Conservation (phyloP, 2,797 vertebrate species). For the Remorina albescens region DNA sequence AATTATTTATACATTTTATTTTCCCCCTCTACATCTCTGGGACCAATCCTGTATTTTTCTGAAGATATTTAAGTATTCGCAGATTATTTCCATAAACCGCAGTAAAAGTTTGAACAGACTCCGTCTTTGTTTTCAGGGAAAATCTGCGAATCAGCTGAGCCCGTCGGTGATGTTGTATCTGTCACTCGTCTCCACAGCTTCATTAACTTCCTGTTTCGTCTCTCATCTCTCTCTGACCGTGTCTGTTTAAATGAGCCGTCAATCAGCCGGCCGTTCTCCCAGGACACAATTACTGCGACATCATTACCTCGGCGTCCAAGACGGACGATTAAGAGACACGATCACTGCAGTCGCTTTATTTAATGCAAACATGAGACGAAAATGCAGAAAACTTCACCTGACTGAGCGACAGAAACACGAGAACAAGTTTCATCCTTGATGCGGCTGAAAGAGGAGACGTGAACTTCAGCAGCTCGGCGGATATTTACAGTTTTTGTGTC, state of each 20-base stretch:
- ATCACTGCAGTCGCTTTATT: conserved; percentile 20
- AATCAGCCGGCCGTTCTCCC: conserved; percentile 11
- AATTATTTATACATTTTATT: no score
- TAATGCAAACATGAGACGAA: conserved; percentile 14
- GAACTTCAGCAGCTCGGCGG: neutral
- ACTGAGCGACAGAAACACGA: neutral
- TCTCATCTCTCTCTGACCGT: conserved; percentile 49
- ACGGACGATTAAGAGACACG: conserved; percentile 37
- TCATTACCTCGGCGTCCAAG: conserved; percentile 45
- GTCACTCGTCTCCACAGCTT: conserved; percentile 60
- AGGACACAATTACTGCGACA: conserved; percentile 56
- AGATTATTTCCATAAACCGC: neutral
- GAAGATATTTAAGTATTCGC: no score
- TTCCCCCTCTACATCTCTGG: no score
- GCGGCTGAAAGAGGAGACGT: neutral
- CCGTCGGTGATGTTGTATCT: conserved; percentile 50
- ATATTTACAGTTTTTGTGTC: neutral
- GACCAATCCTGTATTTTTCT: no score
- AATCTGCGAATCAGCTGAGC: conserved; percentile 38
- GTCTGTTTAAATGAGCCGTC: conserved; percentile 77
- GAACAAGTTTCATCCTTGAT: conserved; percentile 19
- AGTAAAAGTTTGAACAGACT: neutral
- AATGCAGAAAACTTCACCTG: conserved; percentile 8
- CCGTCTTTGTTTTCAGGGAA: neutral
- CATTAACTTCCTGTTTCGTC: conserved; percentile 72